Evolutionary conservation across 2,888 invertebrate species (phyloP).

Genomic region (Encarsia formosa): DNA sequence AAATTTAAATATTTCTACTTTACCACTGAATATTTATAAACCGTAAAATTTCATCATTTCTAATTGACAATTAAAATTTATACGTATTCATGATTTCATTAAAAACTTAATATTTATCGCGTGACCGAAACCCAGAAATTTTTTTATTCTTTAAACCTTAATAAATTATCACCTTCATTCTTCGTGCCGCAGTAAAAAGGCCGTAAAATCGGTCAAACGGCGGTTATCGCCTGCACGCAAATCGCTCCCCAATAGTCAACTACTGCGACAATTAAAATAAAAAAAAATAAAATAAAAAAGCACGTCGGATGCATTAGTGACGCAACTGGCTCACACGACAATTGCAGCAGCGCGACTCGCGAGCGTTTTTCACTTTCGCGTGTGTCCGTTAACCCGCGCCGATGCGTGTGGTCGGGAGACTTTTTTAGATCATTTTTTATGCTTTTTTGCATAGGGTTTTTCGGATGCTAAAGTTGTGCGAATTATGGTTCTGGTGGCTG

Average conservation of each 20-base stretch:
- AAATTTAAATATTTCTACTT: too few relatives aligned
- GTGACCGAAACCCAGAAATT: too few relatives aligned
- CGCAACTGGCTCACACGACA: constrained; percentile 46
- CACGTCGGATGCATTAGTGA: constrained; percentile 15
- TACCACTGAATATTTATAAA: too few relatives aligned
- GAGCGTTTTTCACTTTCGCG: constrained; percentile 1
- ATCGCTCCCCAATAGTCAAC: neutral
- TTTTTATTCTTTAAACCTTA: too few relatives aligned
- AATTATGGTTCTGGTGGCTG: neutral
- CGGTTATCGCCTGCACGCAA: neutral
- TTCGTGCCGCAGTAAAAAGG: too few relatives aligned
- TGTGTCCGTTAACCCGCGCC: constrained; percentile 9
- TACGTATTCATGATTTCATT: too few relatives aligned
- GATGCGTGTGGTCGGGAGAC: neutral
- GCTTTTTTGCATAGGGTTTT: neutral
- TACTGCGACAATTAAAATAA: neutral
- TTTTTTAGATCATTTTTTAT: neutral
- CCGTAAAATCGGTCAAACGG: too few relatives aligned
- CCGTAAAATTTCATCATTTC: too few relatives aligned
- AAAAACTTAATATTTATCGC: too few relatives aligned
- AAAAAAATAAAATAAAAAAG: constrained; percentile 5
- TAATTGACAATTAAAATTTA: too few relatives aligned
- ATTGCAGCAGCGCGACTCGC: constrained; percentile 35
- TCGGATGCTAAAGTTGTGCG: neutral
- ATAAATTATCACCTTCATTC: too few relatives aligned